Base-by-base conservation (phyloP, 2,113 vertebrate genomes). In the Telmatochromis sp. region DNA sequence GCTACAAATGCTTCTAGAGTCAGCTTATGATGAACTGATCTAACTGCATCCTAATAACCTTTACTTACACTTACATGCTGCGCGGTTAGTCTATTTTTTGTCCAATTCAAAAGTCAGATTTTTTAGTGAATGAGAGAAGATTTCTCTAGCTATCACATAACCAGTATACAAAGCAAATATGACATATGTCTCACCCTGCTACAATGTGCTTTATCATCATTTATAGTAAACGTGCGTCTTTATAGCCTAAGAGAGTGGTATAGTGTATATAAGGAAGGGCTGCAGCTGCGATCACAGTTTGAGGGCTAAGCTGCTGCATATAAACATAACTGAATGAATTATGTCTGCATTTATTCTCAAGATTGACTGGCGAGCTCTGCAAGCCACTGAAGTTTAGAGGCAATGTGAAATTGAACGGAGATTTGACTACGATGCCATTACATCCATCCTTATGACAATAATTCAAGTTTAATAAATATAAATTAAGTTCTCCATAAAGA, bases 281-380 rank as follows among this genome's bases (percentile, higher is more conserved):
- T 82, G 35, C 9, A 26, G 37, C 58, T 85, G 33, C 1, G 31
- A 87, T 63, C 50, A 86, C 45, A 19, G 75, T 73, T 86, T 89
- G 42, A 65, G 78, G n/a, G 4, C 60, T 80, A 60, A 23, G 42
- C 79, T 80, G 7, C 47, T 26, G 28, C 57, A n/a, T 50, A 65
- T 68, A 53, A 86, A 80, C 28, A 84, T 10, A 79, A 33, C 42
- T 21, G 17, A 35, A 51, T 88, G 54, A 87, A 63, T 55, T 83
- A 68, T 71, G 54, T 31, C 31, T 7, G 3, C 47, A 60, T 91
- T 88, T 78, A 84, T 91, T 37, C 71, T 78, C 7, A 11, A 19
- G 45, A 81, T 83, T 83, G 82, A 73, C 86, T 2, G 7, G 7
- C 1, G 15, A 50, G 9, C 71, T 81, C 35, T 23, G 60, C 53